phyloP scores from a whole-genome alignment of 2,888 invertebrate species.

The Labia minor region DNA sequence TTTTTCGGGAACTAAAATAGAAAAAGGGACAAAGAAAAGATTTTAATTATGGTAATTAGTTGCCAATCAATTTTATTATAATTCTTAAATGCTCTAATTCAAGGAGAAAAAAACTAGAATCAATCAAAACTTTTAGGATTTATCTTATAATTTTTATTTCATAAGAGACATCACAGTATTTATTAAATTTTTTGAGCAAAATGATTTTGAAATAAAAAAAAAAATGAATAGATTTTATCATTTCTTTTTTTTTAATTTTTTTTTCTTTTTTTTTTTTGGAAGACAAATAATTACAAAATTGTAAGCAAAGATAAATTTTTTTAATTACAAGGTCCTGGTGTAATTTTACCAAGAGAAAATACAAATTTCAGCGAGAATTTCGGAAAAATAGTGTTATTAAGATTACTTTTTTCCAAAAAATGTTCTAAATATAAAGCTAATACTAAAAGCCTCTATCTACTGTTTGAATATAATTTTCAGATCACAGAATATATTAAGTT shows the following conservation, averaged over 20 bases:
- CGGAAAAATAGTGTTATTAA: not conserved
- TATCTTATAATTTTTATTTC: not conserved
- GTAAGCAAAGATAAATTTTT: constrained; percentile 13
- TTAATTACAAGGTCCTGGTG: not conserved
- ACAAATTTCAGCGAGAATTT: not conserved
- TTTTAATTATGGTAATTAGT: too few relatives aligned
- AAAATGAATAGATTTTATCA: not conserved
- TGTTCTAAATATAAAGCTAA: not conserved
- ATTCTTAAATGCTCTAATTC: not conserved
- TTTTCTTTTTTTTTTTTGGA: not conserved
- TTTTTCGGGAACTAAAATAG: too few relatives aligned
- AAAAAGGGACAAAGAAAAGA: too few relatives aligned
- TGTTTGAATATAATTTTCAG: not conserved
- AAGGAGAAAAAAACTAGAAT: not conserved
- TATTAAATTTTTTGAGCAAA: constrained; percentile 9
- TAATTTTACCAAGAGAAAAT: not conserved
- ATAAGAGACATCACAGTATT: constrained; percentile 5
- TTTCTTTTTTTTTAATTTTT: not conserved
- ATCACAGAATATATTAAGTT: constrained; percentile 13
- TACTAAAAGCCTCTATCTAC: not conserved
- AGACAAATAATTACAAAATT: constrained; percentile 13
- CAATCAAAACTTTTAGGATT: not conserved
- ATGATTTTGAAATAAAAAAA: not conserved
- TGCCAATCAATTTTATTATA: too few relatives aligned
- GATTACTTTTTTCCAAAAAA: not conserved